phyloP scores from a whole-genome alignment of 2,888 invertebrate genomes.

The Malthinus flaveolus region DNA sequence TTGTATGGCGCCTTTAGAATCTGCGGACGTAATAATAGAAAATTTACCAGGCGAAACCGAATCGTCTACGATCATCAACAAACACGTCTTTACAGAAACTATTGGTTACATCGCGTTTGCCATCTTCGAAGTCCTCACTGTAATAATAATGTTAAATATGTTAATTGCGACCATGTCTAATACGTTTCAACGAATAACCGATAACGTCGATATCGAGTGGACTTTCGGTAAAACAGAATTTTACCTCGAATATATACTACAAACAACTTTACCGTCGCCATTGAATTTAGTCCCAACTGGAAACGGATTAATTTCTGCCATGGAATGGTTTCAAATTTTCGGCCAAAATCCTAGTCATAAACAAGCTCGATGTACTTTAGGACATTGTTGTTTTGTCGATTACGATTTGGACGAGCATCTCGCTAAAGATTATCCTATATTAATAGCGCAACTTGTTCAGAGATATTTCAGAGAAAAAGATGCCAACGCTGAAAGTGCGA shows the following conservation, averaged over 20 bases:
- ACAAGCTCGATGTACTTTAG: slow-evolving; percentile 55
- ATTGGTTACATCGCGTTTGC: slow-evolving; percentile 71
- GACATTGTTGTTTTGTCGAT: slow-evolving; percentile 50
- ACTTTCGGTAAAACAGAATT: slow-evolving; percentile 75
- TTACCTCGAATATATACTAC: slow-evolving; percentile 73
- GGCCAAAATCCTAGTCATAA: slow-evolving; percentile 48
- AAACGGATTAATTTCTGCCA: slow-evolving; percentile 54
- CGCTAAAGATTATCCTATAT: slow-evolving; percentile 57
- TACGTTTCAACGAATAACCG: slow-evolving; percentile 70
- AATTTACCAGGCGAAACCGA: slow-evolving; percentile 58
- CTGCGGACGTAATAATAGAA: slow-evolving; percentile 67
- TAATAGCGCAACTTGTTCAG: slow-evolving; percentile 64
- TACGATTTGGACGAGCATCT: slow-evolving; percentile 52
- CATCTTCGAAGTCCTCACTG: slow-evolving; percentile 70
- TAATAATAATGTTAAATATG: slow-evolving; percentile 77
- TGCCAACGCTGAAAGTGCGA: slow-evolving; percentile 45
- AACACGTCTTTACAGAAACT: slow-evolving; percentile 65
- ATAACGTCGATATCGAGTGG: slow-evolving; percentile 75
- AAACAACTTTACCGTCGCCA: slow-evolving; percentile 70
- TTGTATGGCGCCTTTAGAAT: slow-evolving; percentile 67
- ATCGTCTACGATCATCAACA: slow-evolving; percentile 57
- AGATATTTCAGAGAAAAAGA: slow-evolving; percentile 63
- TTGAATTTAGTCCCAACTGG: slow-evolving; percentile 70
- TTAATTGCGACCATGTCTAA: slow-evolving; percentile 80
- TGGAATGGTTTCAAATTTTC: slow-evolving; percentile 57